phyloP scores from a whole-genome alignment of 2,113 vertebrate species.

The Nerophis ophidion region DNA sequence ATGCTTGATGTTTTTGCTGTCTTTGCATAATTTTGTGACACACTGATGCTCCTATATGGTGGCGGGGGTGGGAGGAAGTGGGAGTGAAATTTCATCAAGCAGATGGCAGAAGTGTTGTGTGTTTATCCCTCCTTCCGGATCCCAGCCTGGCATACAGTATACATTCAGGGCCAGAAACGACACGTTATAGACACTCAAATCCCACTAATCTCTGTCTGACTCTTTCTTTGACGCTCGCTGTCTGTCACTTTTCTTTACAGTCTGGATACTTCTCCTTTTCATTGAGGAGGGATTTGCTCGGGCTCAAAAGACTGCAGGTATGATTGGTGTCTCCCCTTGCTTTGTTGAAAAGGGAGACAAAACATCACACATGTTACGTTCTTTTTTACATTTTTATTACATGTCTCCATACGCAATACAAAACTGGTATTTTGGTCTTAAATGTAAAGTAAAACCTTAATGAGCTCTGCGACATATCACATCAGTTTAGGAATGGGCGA shows the following conservation, averaged over 20 bases:
- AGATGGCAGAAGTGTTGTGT: slow-evolving; percentile 26
- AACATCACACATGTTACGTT: background rate
- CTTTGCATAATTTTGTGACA: background rate
- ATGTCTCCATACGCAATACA: no score
- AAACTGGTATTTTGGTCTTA: no score
- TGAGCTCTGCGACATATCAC: background rate
- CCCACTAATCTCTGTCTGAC: slow-evolving; percentile 32
- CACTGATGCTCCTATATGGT: slow-evolving; percentile 5
- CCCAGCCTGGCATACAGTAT: slow-evolving; percentile 3
- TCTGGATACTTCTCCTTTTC: slow-evolving; percentile 83
- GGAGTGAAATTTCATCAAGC: slow-evolving; percentile 12
- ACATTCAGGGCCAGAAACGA: slow-evolving; percentile 20
- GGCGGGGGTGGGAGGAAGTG: background rate
- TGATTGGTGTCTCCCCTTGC: slow-evolving; percentile 2
- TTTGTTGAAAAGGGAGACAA: background rate
- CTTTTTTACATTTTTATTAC: background rate
- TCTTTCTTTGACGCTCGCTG: slow-evolving; percentile 2
- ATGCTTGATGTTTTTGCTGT: slow-evolving; percentile 1
- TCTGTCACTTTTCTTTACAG: slow-evolving; percentile 59
- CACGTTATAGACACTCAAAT: slow-evolving; percentile 20
- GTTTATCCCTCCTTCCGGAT: slow-evolving; percentile 13
- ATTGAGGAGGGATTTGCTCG: slow-evolving; percentile 85
- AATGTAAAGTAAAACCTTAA: background rate
- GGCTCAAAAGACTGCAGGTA: slow-evolving; percentile 89
- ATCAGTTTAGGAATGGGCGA: background rate